These are phyloP conservation scores for Baronia brevicornis DNA, from an alignment of 2,888 invertebrate genomes.

Conservation along the genomic window DNA sequence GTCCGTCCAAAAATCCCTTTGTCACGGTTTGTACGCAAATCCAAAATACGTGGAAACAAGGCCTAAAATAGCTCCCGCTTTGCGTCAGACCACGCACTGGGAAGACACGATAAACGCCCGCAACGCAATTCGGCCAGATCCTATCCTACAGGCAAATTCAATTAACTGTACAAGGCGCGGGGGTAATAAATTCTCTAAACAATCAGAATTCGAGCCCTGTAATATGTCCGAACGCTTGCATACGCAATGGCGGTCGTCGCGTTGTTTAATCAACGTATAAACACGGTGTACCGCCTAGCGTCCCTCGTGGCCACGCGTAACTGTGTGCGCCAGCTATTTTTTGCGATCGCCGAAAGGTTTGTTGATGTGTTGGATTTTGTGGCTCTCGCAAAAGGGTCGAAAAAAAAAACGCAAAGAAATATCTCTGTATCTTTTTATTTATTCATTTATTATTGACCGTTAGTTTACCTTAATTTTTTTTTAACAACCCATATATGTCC, in stretches of 20 bases:
- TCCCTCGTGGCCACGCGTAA: constrained; percentile 45
- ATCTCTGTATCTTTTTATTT: no score
- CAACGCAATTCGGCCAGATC: constrained; percentile 60
- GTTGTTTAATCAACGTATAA: constrained; percentile 71
- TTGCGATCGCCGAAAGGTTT: constrained; percentile 44
- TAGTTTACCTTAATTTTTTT: no score
- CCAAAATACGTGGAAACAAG: constrained; percentile 3
- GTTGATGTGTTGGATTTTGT: constrained; percentile 50
- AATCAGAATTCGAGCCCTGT: constrained; percentile 74
- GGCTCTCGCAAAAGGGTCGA: no score
- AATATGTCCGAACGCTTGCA: constrained; percentile 72
- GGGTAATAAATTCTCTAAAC: constrained; percentile 76
- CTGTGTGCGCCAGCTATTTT: constrained; percentile 32
- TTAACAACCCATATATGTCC: no score
- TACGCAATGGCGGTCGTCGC: constrained; percentile 70
- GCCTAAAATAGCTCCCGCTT: constrained; percentile 36
- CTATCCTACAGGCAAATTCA: constrained; percentile 73
- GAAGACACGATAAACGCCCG: constrained; percentile 62
- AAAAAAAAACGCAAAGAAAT: no score
- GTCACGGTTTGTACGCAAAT: not conserved
- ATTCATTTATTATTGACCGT: no score
- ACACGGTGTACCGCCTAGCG: constrained; percentile 49
- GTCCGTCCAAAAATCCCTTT: no score
- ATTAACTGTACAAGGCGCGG: constrained; percentile 73
- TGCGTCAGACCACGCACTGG: constrained; percentile 30